Percentiles rank a stretch among this genome's conserved stretches.
phyloP scores from a whole-genome alignment of 2,888 invertebrate species.

The Trichopria drosophilae region DNA sequence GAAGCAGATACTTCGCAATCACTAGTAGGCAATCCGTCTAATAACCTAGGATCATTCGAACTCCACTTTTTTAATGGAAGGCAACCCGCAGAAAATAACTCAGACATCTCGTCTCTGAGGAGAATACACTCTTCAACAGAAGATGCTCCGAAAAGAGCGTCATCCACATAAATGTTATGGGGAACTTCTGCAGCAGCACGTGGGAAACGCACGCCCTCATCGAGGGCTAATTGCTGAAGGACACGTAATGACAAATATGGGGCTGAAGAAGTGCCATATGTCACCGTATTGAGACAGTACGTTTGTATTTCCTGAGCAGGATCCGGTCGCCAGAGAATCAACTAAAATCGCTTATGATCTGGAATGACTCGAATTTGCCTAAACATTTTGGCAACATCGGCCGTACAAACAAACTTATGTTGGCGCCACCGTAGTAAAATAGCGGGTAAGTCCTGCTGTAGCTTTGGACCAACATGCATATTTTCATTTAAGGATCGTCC shows the following conservation, averaged over 20 bases:
- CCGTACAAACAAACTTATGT: slow-evolving; percentile 9
- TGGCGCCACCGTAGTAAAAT: slow-evolving; percentile 15
- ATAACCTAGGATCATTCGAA: too few species aligned
- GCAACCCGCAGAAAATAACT: too few species aligned
- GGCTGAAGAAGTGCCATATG: not conserved
- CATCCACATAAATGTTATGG: not conserved
- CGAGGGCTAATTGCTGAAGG: slow-evolving; percentile 1
- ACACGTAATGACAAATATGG: too few species aligned
- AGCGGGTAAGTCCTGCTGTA: slow-evolving; percentile 4
- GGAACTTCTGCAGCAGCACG: not conserved
- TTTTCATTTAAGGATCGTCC: slow-evolving; percentile 18
- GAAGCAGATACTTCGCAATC: too few species aligned
- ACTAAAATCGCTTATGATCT: slow-evolving; percentile 1
- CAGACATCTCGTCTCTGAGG: too few species aligned
- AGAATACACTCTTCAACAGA: too few species aligned
- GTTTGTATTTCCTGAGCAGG: not conserved
- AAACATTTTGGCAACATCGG: slow-evolving; percentile 19
- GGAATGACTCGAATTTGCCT: slow-evolving; percentile 6
- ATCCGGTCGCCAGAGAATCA: slow-evolving; percentile 15
- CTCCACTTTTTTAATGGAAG: too few species aligned
- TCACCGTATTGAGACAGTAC: not conserved
- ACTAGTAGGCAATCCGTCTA: too few species aligned
- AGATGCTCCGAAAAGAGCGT: too few species aligned
- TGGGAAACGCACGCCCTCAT: not conserved
- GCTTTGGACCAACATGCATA: slow-evolving; percentile 10